These are phyloP conservation scores for Nymphalis urticae DNA, from an alignment of 2,888 invertebrate genomes.

Conservation along the genomic window DNA sequence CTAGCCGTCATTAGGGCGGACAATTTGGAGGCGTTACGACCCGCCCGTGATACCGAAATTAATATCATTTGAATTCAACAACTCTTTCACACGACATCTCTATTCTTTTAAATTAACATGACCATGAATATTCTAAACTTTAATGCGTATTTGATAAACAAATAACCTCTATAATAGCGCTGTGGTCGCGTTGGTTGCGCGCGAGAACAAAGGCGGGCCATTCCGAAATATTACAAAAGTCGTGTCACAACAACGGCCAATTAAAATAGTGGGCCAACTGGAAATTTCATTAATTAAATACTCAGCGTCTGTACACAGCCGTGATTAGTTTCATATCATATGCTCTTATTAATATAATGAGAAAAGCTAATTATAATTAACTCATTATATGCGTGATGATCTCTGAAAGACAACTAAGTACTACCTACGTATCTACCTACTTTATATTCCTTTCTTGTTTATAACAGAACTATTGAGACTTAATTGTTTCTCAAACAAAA, in stretches of 20 bases:
- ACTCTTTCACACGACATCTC: conserved; percentile 78
- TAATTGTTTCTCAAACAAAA: no score
- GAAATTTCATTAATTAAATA: conserved; percentile 79
- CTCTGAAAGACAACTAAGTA: no score
- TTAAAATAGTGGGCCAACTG: conserved; percentile 79
- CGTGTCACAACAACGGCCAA: conserved; percentile 75
- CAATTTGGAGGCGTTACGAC: conserved; percentile 66
- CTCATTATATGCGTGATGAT: neutral
- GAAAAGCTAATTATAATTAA: conserved; percentile 5
- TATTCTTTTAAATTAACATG: conserved; percentile 59
- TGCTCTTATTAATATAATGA: conserved; percentile 28
- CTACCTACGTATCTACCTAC: no score
- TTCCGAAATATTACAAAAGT: conserved; percentile 77
- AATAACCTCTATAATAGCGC: conserved; percentile 61
- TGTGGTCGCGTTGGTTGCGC: conserved; percentile 61
- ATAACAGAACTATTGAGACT: no score
- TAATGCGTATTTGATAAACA: conserved; percentile 80
- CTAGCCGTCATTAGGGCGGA: conserved; percentile 62
- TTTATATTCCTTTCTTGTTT: no score
- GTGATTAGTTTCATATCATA: conserved; percentile 62
- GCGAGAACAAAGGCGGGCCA: conserved; percentile 72
- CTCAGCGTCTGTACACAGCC: conserved; percentile 56
- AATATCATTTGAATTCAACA: conserved; percentile 71
- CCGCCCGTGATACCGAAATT: conserved; percentile 65
- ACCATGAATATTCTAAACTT: conserved; percentile 53